phyloP scores from a whole-genome alignment of 2,888 invertebrate species.

The Xanthorhoe spadicearia region DNA sequence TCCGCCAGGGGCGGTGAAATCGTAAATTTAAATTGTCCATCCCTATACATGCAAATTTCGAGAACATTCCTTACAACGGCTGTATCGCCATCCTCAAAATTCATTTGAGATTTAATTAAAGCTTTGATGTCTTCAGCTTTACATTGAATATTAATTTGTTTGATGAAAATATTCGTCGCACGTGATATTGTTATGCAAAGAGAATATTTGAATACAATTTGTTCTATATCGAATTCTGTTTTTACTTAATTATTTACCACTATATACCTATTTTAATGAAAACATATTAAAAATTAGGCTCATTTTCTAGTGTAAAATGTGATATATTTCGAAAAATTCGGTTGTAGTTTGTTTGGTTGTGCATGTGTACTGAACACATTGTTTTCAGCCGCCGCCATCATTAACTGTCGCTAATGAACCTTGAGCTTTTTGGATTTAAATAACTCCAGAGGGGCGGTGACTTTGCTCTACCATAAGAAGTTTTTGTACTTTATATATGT shows the following conservation, averaged over 20 bases:
- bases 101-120: constrained; percentile 45
- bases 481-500: constrained; percentile 74
- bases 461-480: constrained; percentile 59
- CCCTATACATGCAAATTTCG: constrained; percentile 81
- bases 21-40: constrained; percentile 84
- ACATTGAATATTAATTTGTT: constrained; percentile 25
- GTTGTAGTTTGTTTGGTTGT: constrained; percentile 3
- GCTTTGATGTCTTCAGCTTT: constrained; percentile 36
- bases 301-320: neutral
- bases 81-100: constrained; percentile 54
- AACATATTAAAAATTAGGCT: neutral
- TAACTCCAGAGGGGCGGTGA: constrained; percentile 77
- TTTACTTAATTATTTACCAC: too few relatives aligned
- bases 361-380: constrained; percentile 63
- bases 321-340: constrained; percentile 2
- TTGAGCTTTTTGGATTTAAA: constrained; percentile 81
- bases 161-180: constrained; percentile 18
- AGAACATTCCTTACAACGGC: constrained; percentile 72
- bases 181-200: constrained; percentile 1
- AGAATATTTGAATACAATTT: neutral
- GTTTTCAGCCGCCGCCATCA: constrained; percentile 76
- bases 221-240: neutral
- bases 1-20: constrained; percentile 71
- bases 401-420: constrained; percentile 84
- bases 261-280: too few relatives aligned